Evolutionary conservation across 2,888 invertebrate genomes (phyloP), one percentile per base, ranked within the genome.

Genomic region (Erebia aethiops): DNA sequence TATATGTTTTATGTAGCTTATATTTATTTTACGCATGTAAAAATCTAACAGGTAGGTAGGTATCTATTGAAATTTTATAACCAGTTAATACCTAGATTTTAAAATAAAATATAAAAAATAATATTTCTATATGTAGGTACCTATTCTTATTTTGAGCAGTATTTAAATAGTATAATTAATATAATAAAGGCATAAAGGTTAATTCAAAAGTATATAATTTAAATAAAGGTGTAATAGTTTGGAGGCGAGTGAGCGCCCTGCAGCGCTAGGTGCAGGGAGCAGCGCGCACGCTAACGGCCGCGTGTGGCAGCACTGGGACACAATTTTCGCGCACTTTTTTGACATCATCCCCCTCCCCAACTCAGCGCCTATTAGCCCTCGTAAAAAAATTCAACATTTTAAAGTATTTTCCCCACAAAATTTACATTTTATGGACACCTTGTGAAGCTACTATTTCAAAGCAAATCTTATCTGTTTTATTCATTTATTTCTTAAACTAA

Each of bases 331-430:
- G 78, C 74, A 82, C 78, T 87, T 90, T 90, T 87, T 84, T 74
- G 71, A 74, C 79, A 80, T 79, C 83, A 86, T 84, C 86, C 87
- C 85, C 80, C 85, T 84, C 86, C 83, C 82, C 77, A 83, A 84
- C 88, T 90, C 87, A 90, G 92, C 92, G 92, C 92, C 92, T 92
- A 91, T 88, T 78, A 74, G 87, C 77, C 77, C 84, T 90, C 81
- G 81, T 74, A 76, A 88, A 92, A 91, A 92, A 91, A 84, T 79
- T 80, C 78, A 70, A 89, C 87, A 83, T 80, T 87, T 88, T 88
- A 74, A 67, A 76, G 83, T 80, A 87, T 77, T 81, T 87, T 86
- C 77, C 58, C 70, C 74, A 78, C 76, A 84, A 85, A 84, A 83
- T 76, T 74, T 71, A 75, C 85, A 79, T 77, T 87, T 86, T 81